Evolutionary conservation across 2,888 invertebrate genomes (phyloP).

Genomic region (Scrobipalpa atriplicella): DNA sequence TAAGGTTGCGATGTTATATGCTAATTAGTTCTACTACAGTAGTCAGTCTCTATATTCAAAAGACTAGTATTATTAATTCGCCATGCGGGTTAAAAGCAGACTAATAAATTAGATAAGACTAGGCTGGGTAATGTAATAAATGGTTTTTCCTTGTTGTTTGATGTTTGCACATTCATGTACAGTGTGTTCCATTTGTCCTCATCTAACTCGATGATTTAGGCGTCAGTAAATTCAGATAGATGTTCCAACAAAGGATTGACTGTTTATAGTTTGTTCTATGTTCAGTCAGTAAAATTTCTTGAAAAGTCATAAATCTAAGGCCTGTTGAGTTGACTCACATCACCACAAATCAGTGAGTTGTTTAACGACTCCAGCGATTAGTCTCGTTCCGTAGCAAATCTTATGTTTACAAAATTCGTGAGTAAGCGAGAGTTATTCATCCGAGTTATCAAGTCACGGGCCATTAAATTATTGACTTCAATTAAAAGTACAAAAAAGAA

Average conservation of each 20-base stretch:
- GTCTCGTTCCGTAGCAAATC: constrained; percentile 51
- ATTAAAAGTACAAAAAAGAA: constrained; percentile 12
- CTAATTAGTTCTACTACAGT: constrained; percentile 27
- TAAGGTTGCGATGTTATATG: constrained; percentile 28
- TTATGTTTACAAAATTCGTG: constrained; percentile 56
- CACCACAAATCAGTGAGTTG: constrained; percentile 49
- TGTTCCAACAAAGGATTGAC: constrained; percentile 34
- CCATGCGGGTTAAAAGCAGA: constrained; percentile 26
- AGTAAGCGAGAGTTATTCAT: constrained; percentile 53
- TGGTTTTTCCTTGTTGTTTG: constrained; percentile 23
- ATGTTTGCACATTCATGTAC: constrained; percentile 6
- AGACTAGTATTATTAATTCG: constrained; percentile 24
- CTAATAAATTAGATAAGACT: constrained; percentile 27
- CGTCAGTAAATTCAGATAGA: constrained; percentile 13
- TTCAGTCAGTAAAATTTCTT: constrained; percentile 41
- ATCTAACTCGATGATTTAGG: not conserved
- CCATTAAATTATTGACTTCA: not conserved
- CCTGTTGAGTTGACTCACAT: constrained; percentile 44
- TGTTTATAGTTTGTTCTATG: constrained; percentile 34
- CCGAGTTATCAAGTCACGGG: constrained; percentile 35
- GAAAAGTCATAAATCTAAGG: constrained; percentile 43
- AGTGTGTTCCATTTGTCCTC: not conserved
- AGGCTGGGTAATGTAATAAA: constrained; percentile 1
- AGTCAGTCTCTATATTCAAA: constrained; percentile 23
- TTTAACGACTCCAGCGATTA: constrained; percentile 53